Evolutionary conservation across 92 coral and sea anemone species (phyloP).

Genomic region (Bergia sp.): DNA sequence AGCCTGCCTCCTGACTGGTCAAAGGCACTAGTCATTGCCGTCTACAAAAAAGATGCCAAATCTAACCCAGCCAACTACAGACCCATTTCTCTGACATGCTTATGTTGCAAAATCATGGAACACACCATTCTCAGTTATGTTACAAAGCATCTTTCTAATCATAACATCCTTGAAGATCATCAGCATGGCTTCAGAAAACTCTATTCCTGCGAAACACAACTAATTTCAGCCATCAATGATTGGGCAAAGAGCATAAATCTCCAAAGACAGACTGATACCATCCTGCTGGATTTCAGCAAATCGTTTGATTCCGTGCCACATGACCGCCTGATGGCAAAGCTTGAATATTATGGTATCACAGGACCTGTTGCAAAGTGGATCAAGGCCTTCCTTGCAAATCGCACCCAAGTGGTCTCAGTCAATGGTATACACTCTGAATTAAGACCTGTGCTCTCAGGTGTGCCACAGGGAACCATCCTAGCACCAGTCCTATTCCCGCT

Average conservation of each 20-base stretch:
- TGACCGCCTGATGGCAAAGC: too few species aligned
- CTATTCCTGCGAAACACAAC: slow-evolving; percentile 63
- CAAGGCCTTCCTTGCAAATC: too few species aligned
- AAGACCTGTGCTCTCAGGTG: too few species aligned
- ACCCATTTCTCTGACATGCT: slow-evolving; percentile 53
- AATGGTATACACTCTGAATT: background rate
- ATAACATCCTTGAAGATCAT: slow-evolving; percentile 49
- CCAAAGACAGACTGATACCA: slow-evolving; percentile 16
- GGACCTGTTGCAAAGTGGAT: too few species aligned
- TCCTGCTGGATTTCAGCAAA: too few species aligned
- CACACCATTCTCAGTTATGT: slow-evolving; percentile 64
- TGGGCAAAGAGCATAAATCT: slow-evolving; percentile 32
- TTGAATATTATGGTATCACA: too few species aligned
- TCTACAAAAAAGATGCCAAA: slow-evolving; percentile 46
- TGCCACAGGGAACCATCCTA: too few species aligned
- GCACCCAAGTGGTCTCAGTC: too few species aligned
- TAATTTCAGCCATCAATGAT: slow-evolving; percentile 36
- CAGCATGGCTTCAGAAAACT: slow-evolving; percentile 71
- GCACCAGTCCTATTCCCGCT: too few species aligned
- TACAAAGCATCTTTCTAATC: slow-evolving; percentile 54
- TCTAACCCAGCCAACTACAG: slow-evolving; percentile 59
- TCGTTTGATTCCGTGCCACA: too few species aligned
- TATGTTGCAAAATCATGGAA: slow-evolving; percentile 64
- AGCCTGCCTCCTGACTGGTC: slow-evolving; percentile 55
- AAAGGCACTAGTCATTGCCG: slow-evolving; percentile 59